phyloP scores from a whole-genome alignment of 2,888 invertebrate genomes.

The Stenchaetothrips biformis region DNA sequence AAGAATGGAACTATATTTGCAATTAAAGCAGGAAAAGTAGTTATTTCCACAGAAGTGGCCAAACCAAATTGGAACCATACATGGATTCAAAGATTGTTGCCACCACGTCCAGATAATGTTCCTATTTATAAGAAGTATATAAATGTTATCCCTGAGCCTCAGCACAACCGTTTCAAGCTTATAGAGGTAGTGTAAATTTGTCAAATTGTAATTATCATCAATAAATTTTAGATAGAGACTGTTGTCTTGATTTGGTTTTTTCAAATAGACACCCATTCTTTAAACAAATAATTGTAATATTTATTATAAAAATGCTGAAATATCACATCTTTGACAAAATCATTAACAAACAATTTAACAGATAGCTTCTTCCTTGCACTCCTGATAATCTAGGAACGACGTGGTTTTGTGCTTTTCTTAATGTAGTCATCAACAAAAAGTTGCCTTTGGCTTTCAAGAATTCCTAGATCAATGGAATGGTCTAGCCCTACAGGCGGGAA shows the following conservation, averaged over 20 bases:
- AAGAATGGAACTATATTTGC: constrained; percentile 75
- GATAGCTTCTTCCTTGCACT: neutral
- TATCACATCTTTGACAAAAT: neutral
- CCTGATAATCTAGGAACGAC: neutral
- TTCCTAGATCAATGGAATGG: neutral
- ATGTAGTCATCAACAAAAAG: neutral
- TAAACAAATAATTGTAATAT: neutral
- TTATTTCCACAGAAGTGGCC: constrained; percentile 75
- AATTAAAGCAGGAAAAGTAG: constrained; percentile 69
- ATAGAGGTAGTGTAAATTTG: constrained; percentile 61
- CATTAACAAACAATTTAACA: neutral
- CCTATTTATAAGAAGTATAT: constrained; percentile 78
- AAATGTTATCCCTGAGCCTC: constrained; percentile 72
- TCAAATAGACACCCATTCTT: neutral
- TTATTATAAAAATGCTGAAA: neutral
- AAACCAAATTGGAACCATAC: constrained; percentile 73
- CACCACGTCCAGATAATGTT: constrained; percentile 55
- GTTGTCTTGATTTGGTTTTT: neutral
- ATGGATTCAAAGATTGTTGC: constrained; percentile 64
- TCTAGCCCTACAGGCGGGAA: neutral
- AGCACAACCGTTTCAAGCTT: constrained; percentile 73
- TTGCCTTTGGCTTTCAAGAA: neutral
- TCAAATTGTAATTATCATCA: neutral
- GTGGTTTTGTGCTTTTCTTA: neutral
- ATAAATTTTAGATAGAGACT: constrained; percentile 33